Percentiles rank a stretch among this genome's conserved stretches.
Conservation (phyloP, 2,888 invertebrate genomes). For the Apotomis turbidana region DNA sequence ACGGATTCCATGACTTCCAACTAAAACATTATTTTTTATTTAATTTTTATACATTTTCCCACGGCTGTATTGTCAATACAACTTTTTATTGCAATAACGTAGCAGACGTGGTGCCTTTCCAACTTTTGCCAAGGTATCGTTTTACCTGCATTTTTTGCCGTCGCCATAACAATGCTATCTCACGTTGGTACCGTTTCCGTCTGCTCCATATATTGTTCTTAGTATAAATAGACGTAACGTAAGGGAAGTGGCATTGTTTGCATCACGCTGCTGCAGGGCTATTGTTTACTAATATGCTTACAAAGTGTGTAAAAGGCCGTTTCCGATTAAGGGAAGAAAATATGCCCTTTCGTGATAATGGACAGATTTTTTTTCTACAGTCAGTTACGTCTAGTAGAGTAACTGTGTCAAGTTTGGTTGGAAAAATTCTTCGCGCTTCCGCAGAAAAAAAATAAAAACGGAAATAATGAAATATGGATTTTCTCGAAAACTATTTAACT, state of each 20-base stretch:
- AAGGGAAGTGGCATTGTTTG: constrained; percentile 60
- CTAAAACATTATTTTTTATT: neutral
- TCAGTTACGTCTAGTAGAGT: too few relatives aligned
- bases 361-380: too few relatives aligned
- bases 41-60: constrained; percentile 8
- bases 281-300: constrained; percentile 43
- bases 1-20: neutral
- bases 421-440: too few relatives aligned
- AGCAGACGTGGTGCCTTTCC: constrained; percentile 23
- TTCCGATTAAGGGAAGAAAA: too few relatives aligned
- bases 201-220: constrained; percentile 46
- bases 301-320: constrained; percentile 9
- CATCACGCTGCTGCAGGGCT: constrained; percentile 50
- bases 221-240: constrained; percentile 52
- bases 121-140: constrained; percentile 22
- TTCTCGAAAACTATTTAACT: too few relatives aligned
- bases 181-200: constrained; percentile 52
- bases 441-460: too few relatives aligned
- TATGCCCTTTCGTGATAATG: too few relatives aligned
- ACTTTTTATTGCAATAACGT: constrained; percentile 16
- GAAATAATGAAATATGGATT: too few relatives aligned
- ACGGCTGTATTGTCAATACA: constrained; percentile 7
- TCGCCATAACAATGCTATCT: constrained; percentile 51
- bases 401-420: too few relatives aligned
- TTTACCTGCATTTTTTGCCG: constrained; percentile 43